These are phyloP conservation scores for Falco peregrinus DNA, from an alignment of 2,797 vertebrate species.

Conservation along the genomic window DNA sequence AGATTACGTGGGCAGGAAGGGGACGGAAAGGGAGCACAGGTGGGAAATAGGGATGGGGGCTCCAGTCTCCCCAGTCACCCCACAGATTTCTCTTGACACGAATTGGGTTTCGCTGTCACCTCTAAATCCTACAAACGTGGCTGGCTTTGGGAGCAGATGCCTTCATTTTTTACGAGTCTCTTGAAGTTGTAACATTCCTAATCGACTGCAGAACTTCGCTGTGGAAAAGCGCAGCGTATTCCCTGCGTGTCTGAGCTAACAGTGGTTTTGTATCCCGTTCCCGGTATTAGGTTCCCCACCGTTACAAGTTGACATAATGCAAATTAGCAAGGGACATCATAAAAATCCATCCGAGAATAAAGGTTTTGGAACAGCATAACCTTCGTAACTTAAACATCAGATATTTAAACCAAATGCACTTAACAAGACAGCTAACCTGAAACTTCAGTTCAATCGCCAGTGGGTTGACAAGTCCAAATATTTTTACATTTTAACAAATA, in stretches of 20 bases:
- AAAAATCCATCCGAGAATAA: constrained; percentile 25
- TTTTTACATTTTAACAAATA: constrained; percentile 34
- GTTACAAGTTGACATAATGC: constrained; percentile 30
- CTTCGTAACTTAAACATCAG: constrained; percentile 4
- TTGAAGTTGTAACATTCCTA: constrained; percentile 52
- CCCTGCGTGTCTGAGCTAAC: neutral
- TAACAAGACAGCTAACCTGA: constrained; percentile 42
- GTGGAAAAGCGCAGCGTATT: neutral
- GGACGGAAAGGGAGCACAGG: neutral
- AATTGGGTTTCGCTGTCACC: neutral
- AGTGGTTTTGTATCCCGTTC: constrained; percentile 18
- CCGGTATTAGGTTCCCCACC: constrained; percentile 13
- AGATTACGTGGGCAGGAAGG: neutral
- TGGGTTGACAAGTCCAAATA: constrained; percentile 10
- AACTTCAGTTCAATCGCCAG: neutral
- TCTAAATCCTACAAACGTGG: neutral
- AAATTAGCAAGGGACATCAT: constrained; percentile 35
- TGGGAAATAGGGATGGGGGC: neutral
- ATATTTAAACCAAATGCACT: constrained; percentile 24
- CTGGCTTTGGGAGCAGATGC: constrained; percentile 15
- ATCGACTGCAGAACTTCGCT: constrained; percentile 52
- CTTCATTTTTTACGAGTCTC: constrained; percentile 27
- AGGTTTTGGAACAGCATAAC: neutral
- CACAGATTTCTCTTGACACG: neutral
- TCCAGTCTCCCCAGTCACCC: neutral